Evolutionary conservation across 64 coral and sea anemone genomes (phyloP), one percentile per base, ranked within the genome.

Genomic region (Pachyseris speciosa): DNA sequence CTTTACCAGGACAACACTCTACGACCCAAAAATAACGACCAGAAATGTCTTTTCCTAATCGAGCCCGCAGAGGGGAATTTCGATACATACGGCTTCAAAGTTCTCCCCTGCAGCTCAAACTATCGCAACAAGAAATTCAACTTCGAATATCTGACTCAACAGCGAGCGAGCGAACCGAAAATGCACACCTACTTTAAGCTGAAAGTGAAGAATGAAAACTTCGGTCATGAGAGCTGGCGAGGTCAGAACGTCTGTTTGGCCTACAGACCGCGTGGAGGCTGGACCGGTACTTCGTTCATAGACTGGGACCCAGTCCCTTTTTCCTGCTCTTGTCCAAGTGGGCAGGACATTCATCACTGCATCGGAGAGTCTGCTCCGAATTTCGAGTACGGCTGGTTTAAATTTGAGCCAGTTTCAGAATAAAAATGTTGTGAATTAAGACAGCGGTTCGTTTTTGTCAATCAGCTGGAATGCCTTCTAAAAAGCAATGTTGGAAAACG

Each of bases 401-500:
- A 78, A 53, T 78, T 78, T 78, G 45, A 78, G 7, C 74, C 74
- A n/a, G n/a, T n/a, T n/a, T n/a, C n/a, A n/a, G n/a, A n/a, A n/a
- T n/a, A n/a, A n/a, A n/a, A n/a, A n/a, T n/a, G n/a, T n/a, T n/a
- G n/a, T n/a, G n/a, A n/a, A n/a, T n/a, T n/a, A n/a, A n/a, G n/a
- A n/a, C n/a, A n/a, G n/a, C n/a, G n/a, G n/a, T n/a, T n/a, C n/a
- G n/a, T n/a, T n/a, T n/a, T n/a, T n/a, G n/a, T n/a, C n/a, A n/a
- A n/a, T n/a, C n/a, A n/a, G n/a, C n/a, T n/a, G n/a, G n/a, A n/a
- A n/a, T n/a, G n/a, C n/a, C n/a, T n/a, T n/a, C n/a, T n/a, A n/a
- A n/a, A n/a, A n/a, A n/a, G n/a, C n/a, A n/a, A n/a, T n/a, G n/a
- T n/a, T n/a, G n/a, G n/a, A n/a, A n/a, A n/a, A n/a, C n/a, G n/a